These are phyloP conservation scores for Semnornis frantzii DNA, from an alignment of 2,113 vertebrate genomes.

Conservation along the genomic window DNA sequence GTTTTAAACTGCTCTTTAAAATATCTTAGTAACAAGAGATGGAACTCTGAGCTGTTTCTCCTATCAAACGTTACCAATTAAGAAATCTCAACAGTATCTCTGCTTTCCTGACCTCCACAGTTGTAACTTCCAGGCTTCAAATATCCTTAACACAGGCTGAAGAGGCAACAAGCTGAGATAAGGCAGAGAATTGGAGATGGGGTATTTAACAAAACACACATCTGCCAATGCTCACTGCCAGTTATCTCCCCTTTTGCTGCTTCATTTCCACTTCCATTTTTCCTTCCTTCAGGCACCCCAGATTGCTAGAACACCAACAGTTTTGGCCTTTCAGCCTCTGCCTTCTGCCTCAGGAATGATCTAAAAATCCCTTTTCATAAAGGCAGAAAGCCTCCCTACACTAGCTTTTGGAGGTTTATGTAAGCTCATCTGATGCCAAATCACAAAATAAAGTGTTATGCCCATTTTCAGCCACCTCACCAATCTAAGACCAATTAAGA, in stretches of 20 bases:
- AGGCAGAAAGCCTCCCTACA: not conserved
- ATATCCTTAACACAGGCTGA: not conserved
- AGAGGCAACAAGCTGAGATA: not conserved
- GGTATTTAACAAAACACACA: not conserved
- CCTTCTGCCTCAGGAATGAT: not conserved
- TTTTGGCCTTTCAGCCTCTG: not conserved
- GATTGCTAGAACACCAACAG: not conserved
- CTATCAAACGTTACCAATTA: not conserved
- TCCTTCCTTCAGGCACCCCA: not conserved
- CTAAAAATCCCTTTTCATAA: not conserved
- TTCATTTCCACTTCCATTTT: not conserved
- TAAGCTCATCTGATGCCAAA: not conserved
- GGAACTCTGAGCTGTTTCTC: not conserved
- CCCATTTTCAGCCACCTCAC: not conserved
- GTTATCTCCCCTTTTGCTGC: not conserved
- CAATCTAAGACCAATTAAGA: not conserved
- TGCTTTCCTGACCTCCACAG: not conserved
- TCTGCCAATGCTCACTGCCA: not conserved
- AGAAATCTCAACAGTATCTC: not conserved
- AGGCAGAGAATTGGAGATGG: not conserved
- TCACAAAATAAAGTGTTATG: not conserved
- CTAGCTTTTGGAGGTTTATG: not conserved
- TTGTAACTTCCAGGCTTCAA: not conserved
- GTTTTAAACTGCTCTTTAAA: not conserved
- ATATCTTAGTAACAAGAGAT: not conserved